A percentile compares a stretch with the other conserved stretches of the same genome.
phyloP scores from a whole-genome alignment of 23 tunicate genomes.

The Trididemnum nubilum region DNA sequence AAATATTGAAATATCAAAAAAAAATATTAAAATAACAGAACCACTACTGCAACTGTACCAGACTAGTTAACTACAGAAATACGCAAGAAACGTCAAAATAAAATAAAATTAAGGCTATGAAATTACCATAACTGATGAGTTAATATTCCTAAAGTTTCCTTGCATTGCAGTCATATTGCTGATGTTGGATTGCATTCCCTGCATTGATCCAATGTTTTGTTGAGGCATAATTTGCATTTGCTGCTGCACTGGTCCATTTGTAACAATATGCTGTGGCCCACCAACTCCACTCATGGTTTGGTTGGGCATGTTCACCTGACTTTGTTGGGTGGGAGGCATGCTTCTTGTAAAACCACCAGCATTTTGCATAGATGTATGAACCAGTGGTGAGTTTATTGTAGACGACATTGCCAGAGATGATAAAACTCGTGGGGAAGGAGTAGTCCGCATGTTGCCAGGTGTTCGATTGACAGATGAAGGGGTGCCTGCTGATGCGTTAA shows the following conservation, averaged over 20 bases:
- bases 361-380: slow-evolving; percentile 32
- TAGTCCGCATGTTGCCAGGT: slow-evolving; percentile 67
- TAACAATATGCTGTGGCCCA: slow-evolving; percentile 20
- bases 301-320: slow-evolving; percentile 3
- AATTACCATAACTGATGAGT: slow-evolving; percentile 3
- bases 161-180: neutral
- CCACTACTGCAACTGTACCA: too few relatives aligned
- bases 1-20: too few relatives aligned
- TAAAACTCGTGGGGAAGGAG: slow-evolving; percentile 84
- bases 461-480: slow-evolving; percentile 49
- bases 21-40: too few relatives aligned
- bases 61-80: too few relatives aligned
- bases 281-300: neutral
- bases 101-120: too few relatives aligned
- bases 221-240: slow-evolving; percentile 34
- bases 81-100: too few relatives aligned
- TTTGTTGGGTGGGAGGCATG: slow-evolving; percentile 28
- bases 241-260: slow-evolving; percentile 45
- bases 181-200: neutral
- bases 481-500: slow-evolving; percentile 53
- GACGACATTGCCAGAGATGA: slow-evolving; percentile 47
- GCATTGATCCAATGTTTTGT: neutral
- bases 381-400: slow-evolving; percentile 46
- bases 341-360: slow-evolving; percentile 34
- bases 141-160: neutral